Evolutionary conservation across 2,797 vertebrate genomes (phyloP).

Genomic region (Urosaurus nigricauda): DNA sequence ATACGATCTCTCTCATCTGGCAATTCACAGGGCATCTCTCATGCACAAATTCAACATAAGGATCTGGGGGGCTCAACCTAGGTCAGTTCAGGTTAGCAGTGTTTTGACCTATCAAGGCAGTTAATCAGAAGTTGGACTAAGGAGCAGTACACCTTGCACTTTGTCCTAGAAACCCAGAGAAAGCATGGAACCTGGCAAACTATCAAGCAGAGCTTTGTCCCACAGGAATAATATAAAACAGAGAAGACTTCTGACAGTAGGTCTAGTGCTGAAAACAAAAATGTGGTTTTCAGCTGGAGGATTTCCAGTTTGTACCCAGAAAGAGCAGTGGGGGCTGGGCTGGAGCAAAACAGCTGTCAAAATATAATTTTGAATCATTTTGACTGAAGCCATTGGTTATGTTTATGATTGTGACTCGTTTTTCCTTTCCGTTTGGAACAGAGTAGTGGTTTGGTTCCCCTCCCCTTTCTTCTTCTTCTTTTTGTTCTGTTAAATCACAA

Average conservation of each 20-base stretch:
- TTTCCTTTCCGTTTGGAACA: conserved; percentile 65
- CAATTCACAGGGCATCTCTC: background rate
- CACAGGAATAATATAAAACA: conserved; percentile 49
- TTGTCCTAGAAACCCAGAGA: background rate
- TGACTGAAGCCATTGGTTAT: conserved; percentile 60
- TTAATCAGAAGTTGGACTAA: conserved; percentile 37
- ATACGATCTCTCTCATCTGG: conserved; percentile 8
- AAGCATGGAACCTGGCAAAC: conserved; percentile 32
- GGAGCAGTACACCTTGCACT: conserved; percentile 38
- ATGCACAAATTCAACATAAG: background rate
- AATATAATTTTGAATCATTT: conserved; percentile 68
- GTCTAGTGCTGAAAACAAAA: conserved; percentile 48
- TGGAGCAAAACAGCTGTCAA: conserved; percentile 36
- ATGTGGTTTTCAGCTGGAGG: conserved; percentile 46
- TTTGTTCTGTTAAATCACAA: conserved; percentile 47
- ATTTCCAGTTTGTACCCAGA: conserved; percentile 3
- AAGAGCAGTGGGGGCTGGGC: conserved; percentile 15
- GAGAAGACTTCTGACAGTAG: conserved; percentile 17
- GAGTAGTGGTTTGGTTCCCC: conserved; percentile 19
- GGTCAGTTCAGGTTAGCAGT: conserved; percentile 50
- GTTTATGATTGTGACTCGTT: conserved; percentile 56
- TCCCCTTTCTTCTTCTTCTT: conserved; percentile 50
- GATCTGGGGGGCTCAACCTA: conserved; percentile 9
- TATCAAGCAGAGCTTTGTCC: conserved; percentile 28
- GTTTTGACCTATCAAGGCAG: conserved; percentile 31